Percentiles rank a stretch among this genome's conserved stretches.
These are phyloP conservation scores for Himalopsyche phryganea DNA, from an alignment of 1,140 invertebrate species.

Conservation along the genomic window DNA sequence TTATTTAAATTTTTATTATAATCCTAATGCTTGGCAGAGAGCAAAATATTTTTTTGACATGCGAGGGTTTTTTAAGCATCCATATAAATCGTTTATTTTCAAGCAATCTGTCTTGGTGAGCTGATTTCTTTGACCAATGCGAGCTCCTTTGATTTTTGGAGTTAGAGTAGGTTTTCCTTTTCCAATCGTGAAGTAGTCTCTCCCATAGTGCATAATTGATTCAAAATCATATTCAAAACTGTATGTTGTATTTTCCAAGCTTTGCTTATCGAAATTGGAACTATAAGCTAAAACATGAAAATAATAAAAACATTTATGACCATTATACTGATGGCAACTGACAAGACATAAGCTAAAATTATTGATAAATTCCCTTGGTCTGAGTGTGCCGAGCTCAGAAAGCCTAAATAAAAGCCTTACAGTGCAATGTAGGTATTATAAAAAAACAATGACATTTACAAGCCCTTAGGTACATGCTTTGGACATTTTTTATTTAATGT, in stretches of 20 bases:
- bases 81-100: conserved; percentile 69
- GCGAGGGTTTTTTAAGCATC: conserved; percentile 56
- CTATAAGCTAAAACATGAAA: conserved; percentile 50
- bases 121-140: conserved; percentile 58
- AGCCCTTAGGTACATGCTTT: too few relatives aligned
- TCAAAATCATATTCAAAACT: conserved; percentile 68
- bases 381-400: too few relatives aligned
- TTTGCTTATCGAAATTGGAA: conserved; percentile 61
- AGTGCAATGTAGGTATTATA: too few relatives aligned
- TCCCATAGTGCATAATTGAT: conserved; percentile 73
- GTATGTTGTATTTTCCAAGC: conserved; percentile 58
- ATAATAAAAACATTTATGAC: background rate
- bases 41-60: conserved; percentile 59
- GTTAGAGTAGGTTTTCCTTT: conserved; percentile 60
- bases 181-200: conserved; percentile 54
- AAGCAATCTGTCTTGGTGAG: conserved; percentile 66
- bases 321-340: too few relatives aligned
- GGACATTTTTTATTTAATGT: too few relatives aligned
- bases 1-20: conserved; percentile 7
- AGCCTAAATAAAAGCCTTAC: too few relatives aligned
- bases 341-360: too few relatives aligned
- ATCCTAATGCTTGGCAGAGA: conserved; percentile 60
- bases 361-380: too few relatives aligned
- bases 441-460: too few relatives aligned
- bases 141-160: conserved; percentile 50